Percentiles rank a stretch among this genome's conserved stretches.
These are phyloP conservation scores for Aethina tumida DNA, from an alignment of 1,140 invertebrate genomes.

Conservation along the genomic window DNA sequence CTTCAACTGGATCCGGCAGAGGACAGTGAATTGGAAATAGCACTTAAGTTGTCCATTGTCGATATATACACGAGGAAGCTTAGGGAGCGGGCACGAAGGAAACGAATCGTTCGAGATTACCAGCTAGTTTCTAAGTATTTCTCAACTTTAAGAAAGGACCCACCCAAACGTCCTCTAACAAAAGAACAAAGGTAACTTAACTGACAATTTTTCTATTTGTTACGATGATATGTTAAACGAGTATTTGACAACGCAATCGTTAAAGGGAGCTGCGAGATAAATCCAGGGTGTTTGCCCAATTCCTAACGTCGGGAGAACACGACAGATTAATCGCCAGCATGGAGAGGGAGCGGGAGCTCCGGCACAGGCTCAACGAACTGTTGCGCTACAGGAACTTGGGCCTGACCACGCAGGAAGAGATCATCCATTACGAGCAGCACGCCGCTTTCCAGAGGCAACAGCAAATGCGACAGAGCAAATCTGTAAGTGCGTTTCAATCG, in stretches of 20 bases:
- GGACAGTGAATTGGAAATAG: constrained; percentile 83
- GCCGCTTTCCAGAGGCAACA: constrained; percentile 43
- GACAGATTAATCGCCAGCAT: constrained; percentile 65
- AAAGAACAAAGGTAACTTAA: constrained; percentile 62
- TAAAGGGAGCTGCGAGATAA: constrained; percentile 66
- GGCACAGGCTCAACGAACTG: constrained; percentile 70
- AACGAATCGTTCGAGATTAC: constrained; percentile 78
- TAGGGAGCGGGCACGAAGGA: constrained; percentile 74
- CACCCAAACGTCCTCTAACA: constrained; percentile 49
- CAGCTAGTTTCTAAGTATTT: constrained; percentile 77
- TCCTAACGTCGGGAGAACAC: constrained; percentile 76
- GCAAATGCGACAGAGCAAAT: constrained; percentile 40
- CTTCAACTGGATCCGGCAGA: constrained; percentile 64
- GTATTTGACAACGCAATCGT: constrained; percentile 9
- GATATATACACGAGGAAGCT: constrained; percentile 83
- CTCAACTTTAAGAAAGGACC: constrained; percentile 48
- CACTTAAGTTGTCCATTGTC: constrained; percentile 68
- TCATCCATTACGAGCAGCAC: constrained; percentile 72
- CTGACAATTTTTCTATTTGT: constrained; percentile 3
- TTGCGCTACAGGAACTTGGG: constrained; percentile 73
- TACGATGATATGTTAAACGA: neutral
- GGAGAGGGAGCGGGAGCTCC: constrained; percentile 73
- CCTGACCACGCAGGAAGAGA: constrained; percentile 68
- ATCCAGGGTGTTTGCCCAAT: constrained; percentile 76
- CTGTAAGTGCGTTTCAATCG: constrained; percentile 41